These are phyloP conservation scores for Pheosia gnoma DNA, from an alignment of 2,888 invertebrate genomes.

Conservation along the genomic window DNA sequence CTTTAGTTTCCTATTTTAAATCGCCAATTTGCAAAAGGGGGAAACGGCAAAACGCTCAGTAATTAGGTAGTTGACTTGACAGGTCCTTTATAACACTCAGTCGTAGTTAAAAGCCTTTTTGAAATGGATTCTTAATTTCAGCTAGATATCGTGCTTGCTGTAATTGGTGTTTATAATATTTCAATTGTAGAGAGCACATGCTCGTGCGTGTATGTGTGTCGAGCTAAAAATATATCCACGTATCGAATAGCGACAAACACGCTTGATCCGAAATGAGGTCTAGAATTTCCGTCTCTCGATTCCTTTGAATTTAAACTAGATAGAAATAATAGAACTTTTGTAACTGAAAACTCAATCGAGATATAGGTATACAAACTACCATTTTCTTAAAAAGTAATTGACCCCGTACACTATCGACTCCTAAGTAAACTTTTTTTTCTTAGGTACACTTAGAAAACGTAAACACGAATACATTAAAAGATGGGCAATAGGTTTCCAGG, in stretches of 20 bases:
- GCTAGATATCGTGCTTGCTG: constrained; percentile 27
- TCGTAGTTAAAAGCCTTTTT: constrained; percentile 42
- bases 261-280: constrained; percentile 16
- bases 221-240: constrained; percentile 19
- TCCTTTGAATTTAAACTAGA: constrained; percentile 9
- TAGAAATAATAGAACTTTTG: background rate
- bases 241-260: constrained; percentile 14
- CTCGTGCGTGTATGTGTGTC: constrained; percentile 13
- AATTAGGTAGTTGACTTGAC: constrained; percentile 55
- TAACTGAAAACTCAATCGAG: background rate
- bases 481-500: too few species aligned
- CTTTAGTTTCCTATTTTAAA: constrained; percentile 38
- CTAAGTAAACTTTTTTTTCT: too few species aligned
- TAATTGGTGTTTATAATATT: constrained; percentile 31
- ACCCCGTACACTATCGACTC: too few species aligned
- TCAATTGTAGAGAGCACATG: constrained; percentile 17
- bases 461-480: too few species aligned
- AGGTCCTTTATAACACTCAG: constrained; percentile 53
- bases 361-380: too few species aligned
- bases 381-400: too few species aligned
- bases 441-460: too few species aligned
- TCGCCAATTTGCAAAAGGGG: constrained; percentile 46
- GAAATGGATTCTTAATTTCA: constrained; percentile 39
- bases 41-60: constrained; percentile 49
- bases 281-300: constrained; percentile 16